Evolutionary conservation across 2,113 vertebrate genomes (phyloP), one percentile per base, ranked within the genome.

Genomic region (Malurus elegans): DNA sequence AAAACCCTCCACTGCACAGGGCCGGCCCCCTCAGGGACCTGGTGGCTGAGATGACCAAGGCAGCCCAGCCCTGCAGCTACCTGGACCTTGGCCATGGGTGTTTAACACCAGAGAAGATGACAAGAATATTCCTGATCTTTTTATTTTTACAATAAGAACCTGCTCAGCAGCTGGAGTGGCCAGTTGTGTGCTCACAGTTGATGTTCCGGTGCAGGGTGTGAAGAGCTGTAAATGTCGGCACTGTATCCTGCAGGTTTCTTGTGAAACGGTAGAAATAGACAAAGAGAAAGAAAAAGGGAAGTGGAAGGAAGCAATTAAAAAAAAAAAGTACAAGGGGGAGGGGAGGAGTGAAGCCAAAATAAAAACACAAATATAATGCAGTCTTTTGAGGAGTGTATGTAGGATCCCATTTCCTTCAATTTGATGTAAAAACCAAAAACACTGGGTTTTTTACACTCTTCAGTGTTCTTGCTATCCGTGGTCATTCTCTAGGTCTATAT

Each of bases 341-440:
- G 12, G 31, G 24, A 58, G 34, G 21, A 31, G 24, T 18, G 26
- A 83, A 72, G 23, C 29, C 60, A 23, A 25, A 42, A 8, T 29
- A 7, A 53, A 88, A 64, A 3, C 12, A 14, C 6, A 32, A 86
- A 44, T 34, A 12, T 34, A 13, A 3, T 26, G 44, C 58, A 58
- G 9, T 14, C n/a, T 62, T 82, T 61, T 15, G 34, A 23, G 26
- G 26, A 57, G 8, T 8, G 19, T 73, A 6, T 47, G 31, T 61
- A 38, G 36, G 45, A 79, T 50, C 12, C 23, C 0, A 0, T 65
- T 76, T 25, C 64, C 78, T 80, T 87, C n/a, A 38, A 38, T 80
- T 73, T 5, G 1, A 20, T 0, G 0, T 45, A 40, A 86, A n/a
- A 64, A 67, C 5, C 3, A 10, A 40, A 89, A 36, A 26, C 0